Percentiles rank a stretch among this genome's conserved stretches.
These are phyloP conservation scores for Drosophila equinoxialis DNA, from an alignment of 1,140 invertebrate species.

Conservation along the genomic window DNA sequence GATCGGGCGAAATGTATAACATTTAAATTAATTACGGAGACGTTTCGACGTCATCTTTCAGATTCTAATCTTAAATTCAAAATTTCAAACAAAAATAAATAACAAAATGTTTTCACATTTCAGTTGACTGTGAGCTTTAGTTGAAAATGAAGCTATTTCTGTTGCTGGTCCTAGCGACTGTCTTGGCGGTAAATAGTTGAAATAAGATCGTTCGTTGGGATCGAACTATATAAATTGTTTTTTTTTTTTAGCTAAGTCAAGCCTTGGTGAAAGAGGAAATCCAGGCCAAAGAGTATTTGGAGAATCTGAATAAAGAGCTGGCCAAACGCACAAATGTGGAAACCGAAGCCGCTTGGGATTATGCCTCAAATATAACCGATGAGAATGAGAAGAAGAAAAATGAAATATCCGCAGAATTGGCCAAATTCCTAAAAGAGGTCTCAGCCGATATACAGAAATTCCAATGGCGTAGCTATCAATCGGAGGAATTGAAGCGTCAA, in stretches of 20 bases:
- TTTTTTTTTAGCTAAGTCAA: constrained; percentile 41
- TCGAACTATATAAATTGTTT: too few relatives aligned
- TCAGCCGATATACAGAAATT: constrained; percentile 85
- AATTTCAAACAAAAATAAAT: neutral
- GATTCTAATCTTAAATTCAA: constrained; percentile 44
- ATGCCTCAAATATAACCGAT: constrained; percentile 89
- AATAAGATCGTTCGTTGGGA: too few relatives aligned
- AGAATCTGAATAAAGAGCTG: constrained; percentile 85
- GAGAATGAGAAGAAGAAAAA: constrained; percentile 86
- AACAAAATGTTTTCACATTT: constrained; percentile 33
- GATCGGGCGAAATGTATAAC: constrained; percentile 33
- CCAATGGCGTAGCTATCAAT: constrained; percentile 86
- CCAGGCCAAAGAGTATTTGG: constrained; percentile 85
- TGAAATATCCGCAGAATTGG: constrained; percentile 77
- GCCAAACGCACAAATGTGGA: constrained; percentile 85
- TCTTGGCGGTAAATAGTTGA: constrained; percentile 61
- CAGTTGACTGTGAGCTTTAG: constrained; percentile 36
- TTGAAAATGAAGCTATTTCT: constrained; percentile 65
- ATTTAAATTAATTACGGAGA: constrained; percentile 50
- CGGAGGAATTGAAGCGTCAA: constrained; percentile 86
- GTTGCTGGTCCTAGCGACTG: constrained; percentile 59
- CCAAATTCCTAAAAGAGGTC: constrained; percentile 80
- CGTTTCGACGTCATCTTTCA: constrained; percentile 20
- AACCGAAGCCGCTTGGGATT: constrained; percentile 87
- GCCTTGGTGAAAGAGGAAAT: constrained; percentile 84